phyloP scores from a whole-genome alignment of 2,113 vertebrate genomes.

The Deroptyus accipitrinus region DNA sequence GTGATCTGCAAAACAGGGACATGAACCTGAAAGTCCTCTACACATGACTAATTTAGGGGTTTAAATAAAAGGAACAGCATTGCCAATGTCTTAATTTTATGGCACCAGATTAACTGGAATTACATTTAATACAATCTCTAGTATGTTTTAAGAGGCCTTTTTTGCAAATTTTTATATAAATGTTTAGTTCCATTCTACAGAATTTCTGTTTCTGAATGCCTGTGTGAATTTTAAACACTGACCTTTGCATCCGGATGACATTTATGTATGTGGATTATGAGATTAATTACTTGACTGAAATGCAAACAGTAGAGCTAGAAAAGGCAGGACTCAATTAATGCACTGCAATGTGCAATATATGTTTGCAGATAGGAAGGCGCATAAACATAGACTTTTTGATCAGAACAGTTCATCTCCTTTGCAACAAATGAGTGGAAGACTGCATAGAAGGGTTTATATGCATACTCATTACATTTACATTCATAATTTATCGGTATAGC shows the following conservation, averaged over 20 bases:
- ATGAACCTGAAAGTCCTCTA: not conserved
- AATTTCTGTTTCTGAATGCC: not conserved
- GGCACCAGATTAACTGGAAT: not conserved
- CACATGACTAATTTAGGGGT: not conserved
- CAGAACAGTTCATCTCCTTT: not conserved
- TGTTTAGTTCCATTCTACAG: not conserved
- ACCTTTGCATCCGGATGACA: not conserved
- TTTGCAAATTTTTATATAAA: not conserved
- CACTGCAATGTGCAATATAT: not conserved
- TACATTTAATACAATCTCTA: not conserved
- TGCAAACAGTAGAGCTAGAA: not conserved
- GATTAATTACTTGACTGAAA: not conserved
- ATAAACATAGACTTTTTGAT: not conserved
- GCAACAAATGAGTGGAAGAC: not conserved
- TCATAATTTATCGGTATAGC: not conserved
- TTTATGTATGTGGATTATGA: not conserved
- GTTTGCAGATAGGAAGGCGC: not conserved
- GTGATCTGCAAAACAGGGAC: not conserved
- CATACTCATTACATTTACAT: not conserved
- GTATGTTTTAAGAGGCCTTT: not conserved
- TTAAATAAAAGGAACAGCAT: not conserved
- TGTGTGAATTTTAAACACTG: not conserved
- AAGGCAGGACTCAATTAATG: not conserved
- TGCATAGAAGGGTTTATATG: not conserved
- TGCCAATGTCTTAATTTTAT: not conserved